phyloP scores from a whole-genome alignment of 2,797 vertebrate species.

The Sebastes itinus region DNA sequence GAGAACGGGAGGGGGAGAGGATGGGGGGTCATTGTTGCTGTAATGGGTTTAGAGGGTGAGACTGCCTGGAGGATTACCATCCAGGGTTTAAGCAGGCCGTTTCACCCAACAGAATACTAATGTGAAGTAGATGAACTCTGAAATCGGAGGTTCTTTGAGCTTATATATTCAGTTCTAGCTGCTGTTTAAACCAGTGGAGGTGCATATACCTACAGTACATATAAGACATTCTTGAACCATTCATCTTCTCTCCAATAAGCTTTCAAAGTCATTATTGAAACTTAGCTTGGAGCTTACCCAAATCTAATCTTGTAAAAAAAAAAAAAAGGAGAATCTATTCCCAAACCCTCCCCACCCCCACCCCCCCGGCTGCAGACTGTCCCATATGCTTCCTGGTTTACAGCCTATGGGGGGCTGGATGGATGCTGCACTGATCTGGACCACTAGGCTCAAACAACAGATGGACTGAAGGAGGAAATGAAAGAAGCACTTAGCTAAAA shows the following conservation, averaged over 20 bases:
- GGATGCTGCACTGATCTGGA: slow-evolving; percentile 23
- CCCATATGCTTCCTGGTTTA: slow-evolving; percentile 36
- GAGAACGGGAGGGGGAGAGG: neutral
- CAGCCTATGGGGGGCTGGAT: slow-evolving; percentile 2
- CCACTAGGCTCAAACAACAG: slow-evolving; percentile 49
- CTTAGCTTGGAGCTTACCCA: slow-evolving; percentile 1
- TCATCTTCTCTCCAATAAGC: neutral
- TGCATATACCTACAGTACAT: neutral
- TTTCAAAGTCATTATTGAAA: slow-evolving; percentile 22
- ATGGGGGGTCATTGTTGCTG: slow-evolving; percentile 43
- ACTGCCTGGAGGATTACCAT: slow-evolving; percentile 54
- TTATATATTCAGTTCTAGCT: neutral
- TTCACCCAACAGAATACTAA: slow-evolving; percentile 65
- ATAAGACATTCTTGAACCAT: neutral
- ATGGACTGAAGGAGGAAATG: slow-evolving; percentile 39
- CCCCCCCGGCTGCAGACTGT: slow-evolving; percentile 3
- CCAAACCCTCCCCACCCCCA: neutral
- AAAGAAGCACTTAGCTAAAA: slow-evolving; percentile 49
- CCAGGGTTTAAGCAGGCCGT: slow-evolving; percentile 26
- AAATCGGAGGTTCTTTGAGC: slow-evolving; percentile 4
- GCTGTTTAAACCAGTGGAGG: neutral
- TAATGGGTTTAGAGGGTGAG: slow-evolving; percentile 55
- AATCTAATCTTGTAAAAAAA: slow-evolving; percentile 10
- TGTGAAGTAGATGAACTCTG: slow-evolving; percentile 25
- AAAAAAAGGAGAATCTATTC: neutral